Conservation (phyloP, 2,113 vertebrate species). For the Tetrao urogallus region DNA sequence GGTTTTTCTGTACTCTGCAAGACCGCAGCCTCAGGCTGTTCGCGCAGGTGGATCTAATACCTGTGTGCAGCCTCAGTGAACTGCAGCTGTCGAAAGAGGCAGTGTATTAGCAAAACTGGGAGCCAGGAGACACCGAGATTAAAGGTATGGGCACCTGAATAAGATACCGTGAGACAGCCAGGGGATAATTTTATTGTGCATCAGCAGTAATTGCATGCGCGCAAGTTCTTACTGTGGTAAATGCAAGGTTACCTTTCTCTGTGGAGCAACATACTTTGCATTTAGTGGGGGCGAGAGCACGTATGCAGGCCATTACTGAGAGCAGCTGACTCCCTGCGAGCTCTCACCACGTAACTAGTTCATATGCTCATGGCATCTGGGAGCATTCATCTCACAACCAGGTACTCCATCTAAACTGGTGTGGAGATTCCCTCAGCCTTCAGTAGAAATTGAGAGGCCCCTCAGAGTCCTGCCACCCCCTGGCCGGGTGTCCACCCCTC, state of each 20-base stretch:
- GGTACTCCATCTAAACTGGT: not conserved
- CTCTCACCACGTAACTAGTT: not conserved
- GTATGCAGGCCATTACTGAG: not conserved
- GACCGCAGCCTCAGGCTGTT: slow-evolving; percentile 49
- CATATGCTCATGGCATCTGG: fast-evolving
- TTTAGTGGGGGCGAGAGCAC: not conserved
- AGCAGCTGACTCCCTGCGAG: not conserved
- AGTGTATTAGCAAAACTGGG: slow-evolving; percentile 5
- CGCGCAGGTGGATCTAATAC: slow-evolving; percentile 60
- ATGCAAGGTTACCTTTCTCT: not conserved
- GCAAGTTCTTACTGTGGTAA: not conserved
- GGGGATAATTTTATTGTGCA: not conserved
- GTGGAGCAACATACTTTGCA: not conserved
- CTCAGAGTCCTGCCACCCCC: not conserved
- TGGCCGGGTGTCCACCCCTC: not conserved
- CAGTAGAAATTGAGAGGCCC: not conserved
- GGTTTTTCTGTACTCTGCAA: slow-evolving; percentile 46
- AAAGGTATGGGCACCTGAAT: slow-evolving; percentile 4
- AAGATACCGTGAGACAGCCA: not conserved
- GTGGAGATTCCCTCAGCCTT: not conserved
- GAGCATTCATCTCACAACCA: not conserved
- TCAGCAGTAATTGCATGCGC: not conserved
- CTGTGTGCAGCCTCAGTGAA: not conserved
- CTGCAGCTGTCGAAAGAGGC: not conserved
- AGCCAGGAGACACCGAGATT: slow-evolving; percentile 9